These are phyloP conservation scores for Stegodyphus dumicola DNA, from an alignment of 1,140 invertebrate genomes.

Conservation along the genomic window DNA sequence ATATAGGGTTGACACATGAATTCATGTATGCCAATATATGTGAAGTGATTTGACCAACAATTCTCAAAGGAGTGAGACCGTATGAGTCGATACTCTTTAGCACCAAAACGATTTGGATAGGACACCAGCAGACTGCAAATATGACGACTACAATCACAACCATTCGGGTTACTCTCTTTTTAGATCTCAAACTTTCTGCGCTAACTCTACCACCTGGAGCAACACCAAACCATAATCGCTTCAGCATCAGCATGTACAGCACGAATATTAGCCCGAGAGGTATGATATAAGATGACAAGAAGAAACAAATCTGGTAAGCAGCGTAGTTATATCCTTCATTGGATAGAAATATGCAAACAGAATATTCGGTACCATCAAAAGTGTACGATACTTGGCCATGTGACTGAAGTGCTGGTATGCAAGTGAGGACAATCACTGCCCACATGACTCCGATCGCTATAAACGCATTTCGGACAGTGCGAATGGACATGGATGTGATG, in stretches of 20 bases:
- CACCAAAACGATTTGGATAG: constrained; percentile 87
- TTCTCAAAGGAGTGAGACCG: constrained; percentile 74
- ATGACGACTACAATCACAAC: constrained; percentile 93
- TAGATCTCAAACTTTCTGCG: constrained; percentile 81
- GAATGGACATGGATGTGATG: constrained; percentile 86
- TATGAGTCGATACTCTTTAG: constrained; percentile 81
- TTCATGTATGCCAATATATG: constrained; percentile 96
- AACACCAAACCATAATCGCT: constrained; percentile 84
- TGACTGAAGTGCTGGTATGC: constrained; percentile 80
- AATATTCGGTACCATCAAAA: constrained; percentile 7
- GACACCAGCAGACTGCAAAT: constrained; percentile 95
- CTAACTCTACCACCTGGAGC: constrained; percentile 78
- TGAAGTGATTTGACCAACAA: constrained; percentile 83
- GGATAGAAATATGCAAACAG: constrained; percentile 59
- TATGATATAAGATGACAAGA: constrained; percentile 85
- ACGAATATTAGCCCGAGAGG: constrained; percentile 87
- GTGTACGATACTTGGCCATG: constrained; percentile 77
- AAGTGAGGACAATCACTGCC: constrained; percentile 81
- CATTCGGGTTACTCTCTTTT: constrained; percentile 91
- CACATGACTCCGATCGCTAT: constrained; percentile 83
- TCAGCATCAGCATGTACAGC: constrained; percentile 91
- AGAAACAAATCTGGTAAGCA: constrained; percentile 74
- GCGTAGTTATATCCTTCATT: constrained; percentile 62
- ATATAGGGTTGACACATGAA: constrained; percentile 93
- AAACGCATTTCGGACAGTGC: constrained; percentile 87